Evolutionary conservation across 1,140 invertebrate genomes (phyloP).

Genomic region (Danaus plexippus): DNA sequence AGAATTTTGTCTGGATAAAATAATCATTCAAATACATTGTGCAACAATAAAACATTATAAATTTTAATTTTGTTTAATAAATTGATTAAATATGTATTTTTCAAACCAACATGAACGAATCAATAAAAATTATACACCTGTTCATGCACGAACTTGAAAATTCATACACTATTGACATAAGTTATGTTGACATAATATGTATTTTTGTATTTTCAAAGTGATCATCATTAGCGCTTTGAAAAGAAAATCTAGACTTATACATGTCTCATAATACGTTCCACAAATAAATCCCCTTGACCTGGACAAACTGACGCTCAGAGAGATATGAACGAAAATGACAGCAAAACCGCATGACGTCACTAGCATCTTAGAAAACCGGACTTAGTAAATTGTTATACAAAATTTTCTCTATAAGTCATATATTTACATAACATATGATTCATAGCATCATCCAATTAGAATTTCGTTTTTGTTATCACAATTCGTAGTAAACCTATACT

Average conservation of each 20-base stretch:
- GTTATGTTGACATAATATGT: constrained; percentile 22
- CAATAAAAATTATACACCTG: constrained; percentile 10
- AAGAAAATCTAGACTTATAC: no score
- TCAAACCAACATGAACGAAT: no score
- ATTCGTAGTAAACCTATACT: no score
- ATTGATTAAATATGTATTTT: no score
- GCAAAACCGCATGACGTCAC: constrained; percentile 17
- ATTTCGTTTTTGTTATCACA: no score
- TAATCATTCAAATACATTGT: no score
- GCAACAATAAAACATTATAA: no score
- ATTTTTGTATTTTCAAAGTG: no score
- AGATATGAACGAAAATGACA: constrained; percentile 19
- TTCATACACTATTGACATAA: constrained; percentile 8
- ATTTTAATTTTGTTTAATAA: no score
- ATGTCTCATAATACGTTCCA: background rate
- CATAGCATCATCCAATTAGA: constrained; percentile 4
- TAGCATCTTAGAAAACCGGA: constrained; percentile 17
- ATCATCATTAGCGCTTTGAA: no score
- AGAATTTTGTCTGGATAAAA: no score
- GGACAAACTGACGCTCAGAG: constrained; percentile 8
- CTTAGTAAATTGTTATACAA: constrained; percentile 14
- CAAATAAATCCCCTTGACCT: constrained; percentile 18
- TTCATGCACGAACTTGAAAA: constrained; percentile 5
- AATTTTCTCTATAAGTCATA: constrained; percentile 29
- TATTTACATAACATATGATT: constrained; percentile 35